phyloP scores from a whole-genome alignment of 2,888 invertebrate genomes.

The Caenorhabditis sp. region DNA sequence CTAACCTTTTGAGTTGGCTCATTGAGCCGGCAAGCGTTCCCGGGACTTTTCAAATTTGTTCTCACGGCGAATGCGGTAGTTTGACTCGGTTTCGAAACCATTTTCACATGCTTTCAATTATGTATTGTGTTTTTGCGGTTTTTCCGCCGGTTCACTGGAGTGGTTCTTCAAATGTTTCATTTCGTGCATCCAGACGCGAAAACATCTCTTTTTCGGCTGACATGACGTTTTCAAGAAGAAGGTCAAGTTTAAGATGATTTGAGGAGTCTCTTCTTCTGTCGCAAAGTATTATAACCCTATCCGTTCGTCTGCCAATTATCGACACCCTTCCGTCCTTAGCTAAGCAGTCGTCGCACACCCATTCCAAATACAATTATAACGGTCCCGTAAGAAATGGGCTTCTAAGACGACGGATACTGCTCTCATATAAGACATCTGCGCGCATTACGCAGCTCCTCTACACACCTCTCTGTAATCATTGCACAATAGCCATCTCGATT shows the following conservation, averaged over 20 bases:
- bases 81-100: too few relatives aligned
- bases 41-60: background rate
- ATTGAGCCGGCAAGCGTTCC: conserved; percentile 26
- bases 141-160: conserved; percentile 13
- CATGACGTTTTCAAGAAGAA: too few relatives aligned
- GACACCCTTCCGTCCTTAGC: conserved; percentile 42
- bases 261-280: conserved; percentile 10
- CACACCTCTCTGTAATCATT: conserved; percentile 54
- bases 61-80: background rate
- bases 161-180: conserved; percentile 52
- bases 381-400: conserved; percentile 52
- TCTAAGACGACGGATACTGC: background rate
- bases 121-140: conserved; percentile 9
- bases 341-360: conserved; percentile 41
- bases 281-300: conserved; percentile 30
- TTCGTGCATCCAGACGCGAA: conserved; percentile 6
- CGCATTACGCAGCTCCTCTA: conserved; percentile 37
- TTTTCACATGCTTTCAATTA: background rate
- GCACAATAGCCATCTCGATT: conserved; percentile 28
- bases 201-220: too few relatives aligned
- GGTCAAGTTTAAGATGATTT: background rate
- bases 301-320: conserved; percentile 46
- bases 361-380: conserved; percentile 61
- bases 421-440: conserved; percentile 59
- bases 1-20: conserved; percentile 38